Evolutionary conservation across 92 coral and sea anemone genomes (phyloP).

Genomic region (Siderastrea siderea): DNA sequence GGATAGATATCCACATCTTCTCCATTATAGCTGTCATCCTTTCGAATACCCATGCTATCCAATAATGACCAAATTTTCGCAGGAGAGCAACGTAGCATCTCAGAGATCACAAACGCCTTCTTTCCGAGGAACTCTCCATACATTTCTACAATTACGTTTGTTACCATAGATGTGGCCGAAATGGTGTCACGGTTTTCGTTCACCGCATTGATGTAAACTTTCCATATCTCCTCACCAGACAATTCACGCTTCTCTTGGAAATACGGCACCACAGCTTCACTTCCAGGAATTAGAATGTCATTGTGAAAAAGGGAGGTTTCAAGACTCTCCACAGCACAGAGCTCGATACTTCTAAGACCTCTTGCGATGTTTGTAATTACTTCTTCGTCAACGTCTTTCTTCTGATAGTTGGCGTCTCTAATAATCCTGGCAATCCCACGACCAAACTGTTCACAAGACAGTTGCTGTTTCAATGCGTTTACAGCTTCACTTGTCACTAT

Average conservation of each 20-base stretch:
- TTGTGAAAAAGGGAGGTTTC: conserved; percentile 29
- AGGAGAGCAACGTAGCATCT: conserved; percentile 31
- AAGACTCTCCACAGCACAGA: neutral
- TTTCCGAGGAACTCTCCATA: conserved; percentile 39
- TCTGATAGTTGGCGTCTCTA: conserved; percentile 51
- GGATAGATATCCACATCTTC: conserved; percentile 34
- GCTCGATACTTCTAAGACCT: conserved; percentile 27
- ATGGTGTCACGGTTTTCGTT: neutral
- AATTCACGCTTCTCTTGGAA: conserved; percentile 38
- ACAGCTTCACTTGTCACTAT: conserved; percentile 7
- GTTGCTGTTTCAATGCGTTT: conserved; percentile 6
- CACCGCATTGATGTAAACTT: conserved; percentile 20
- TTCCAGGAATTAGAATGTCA: conserved; percentile 40
- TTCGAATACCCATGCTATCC: conserved; percentile 48
- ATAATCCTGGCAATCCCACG: conserved; percentile 65
- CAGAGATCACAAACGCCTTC: conserved; percentile 36
- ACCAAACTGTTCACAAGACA: conserved; percentile 59
- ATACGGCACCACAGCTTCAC: conserved; percentile 45
- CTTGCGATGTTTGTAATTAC: conserved; percentile 22
- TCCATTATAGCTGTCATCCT: conserved; percentile 31
- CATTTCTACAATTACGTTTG: neutral
- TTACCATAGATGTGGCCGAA: neutral
- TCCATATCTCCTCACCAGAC: conserved; percentile 34
- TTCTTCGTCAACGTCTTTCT: neutral
- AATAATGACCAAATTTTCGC: conserved; percentile 38